Evolutionary conservation across 1,140 invertebrate genomes (phyloP).

Genomic region (Neotoxoptera formosana): DNA sequence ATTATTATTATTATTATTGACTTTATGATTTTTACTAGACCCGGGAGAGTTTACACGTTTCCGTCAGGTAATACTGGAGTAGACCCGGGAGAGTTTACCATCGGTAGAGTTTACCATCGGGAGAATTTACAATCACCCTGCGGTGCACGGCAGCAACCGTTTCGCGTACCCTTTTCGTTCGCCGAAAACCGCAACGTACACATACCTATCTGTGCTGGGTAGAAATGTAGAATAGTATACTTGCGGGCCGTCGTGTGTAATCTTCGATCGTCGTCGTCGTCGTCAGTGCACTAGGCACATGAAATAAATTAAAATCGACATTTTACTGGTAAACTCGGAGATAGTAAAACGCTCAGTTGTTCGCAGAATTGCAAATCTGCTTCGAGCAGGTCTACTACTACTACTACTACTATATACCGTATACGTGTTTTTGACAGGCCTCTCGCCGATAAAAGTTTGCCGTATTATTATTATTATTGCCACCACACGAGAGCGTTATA

Average conservation of each 20-base stretch:
- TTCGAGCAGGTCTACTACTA: constrained; percentile 9
- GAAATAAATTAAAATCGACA: constrained; percentile 37
- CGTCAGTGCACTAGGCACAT: not conserved
- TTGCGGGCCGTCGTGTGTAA: not conserved
- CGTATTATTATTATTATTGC: constrained; percentile 14
- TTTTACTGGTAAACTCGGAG: not conserved
- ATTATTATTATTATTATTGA: no score
- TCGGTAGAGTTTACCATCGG: no score
- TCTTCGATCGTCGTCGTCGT: constrained; percentile 44
- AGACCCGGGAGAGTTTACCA: no score
- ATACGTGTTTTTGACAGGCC: constrained; percentile 39
- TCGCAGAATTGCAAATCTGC: constrained; percentile 20
- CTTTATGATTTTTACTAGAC: no score
- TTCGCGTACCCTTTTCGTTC: not conserved
- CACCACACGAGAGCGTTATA: not conserved
- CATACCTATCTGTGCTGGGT: not conserved
- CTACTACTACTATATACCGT: no score
- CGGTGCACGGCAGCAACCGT: not conserved
- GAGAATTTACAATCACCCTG: no score
- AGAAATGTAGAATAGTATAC: no score
- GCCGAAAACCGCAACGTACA: not conserved
- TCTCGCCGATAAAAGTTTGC: constrained; percentile 10
- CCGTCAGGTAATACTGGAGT: no score
- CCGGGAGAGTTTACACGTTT: no score
- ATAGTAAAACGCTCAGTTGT: constrained; percentile 7